Evolutionary conservation across 2,888 invertebrate species (phyloP).

Genomic region (Carcina quercana): DNA sequence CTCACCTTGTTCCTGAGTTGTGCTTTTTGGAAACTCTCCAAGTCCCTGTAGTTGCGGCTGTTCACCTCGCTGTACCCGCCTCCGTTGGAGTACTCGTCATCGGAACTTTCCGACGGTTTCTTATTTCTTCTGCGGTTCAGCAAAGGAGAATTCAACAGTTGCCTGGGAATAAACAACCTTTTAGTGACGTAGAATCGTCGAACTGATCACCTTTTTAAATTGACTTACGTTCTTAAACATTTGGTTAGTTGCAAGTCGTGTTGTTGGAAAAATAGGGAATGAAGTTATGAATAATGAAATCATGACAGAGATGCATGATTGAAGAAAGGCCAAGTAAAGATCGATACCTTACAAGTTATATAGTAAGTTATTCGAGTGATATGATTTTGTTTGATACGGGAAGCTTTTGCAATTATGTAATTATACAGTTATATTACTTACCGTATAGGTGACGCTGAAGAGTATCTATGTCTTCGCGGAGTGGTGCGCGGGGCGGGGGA

Average conservation of each 20-base stretch:
- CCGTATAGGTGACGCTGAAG: slow-evolving; percentile 87
- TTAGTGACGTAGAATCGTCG: background rate
- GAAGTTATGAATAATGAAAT: too few relatives aligned
- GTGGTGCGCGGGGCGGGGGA: slow-evolving; percentile 54
- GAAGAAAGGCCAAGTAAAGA: too few relatives aligned
- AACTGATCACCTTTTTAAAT: too few relatives aligned
- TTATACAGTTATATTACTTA: slow-evolving; percentile 24
- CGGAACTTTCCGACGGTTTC: slow-evolving; percentile 86
- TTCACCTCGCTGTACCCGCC: slow-evolving; percentile 70
- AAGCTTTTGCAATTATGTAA: too few relatives aligned
- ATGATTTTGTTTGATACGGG: too few relatives aligned
- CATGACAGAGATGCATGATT: too few relatives aligned
- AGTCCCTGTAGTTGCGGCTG: slow-evolving; percentile 85
- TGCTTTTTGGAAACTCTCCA: slow-evolving; percentile 94
- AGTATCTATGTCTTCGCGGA: slow-evolving; percentile 74
- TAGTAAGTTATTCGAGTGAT: too few relatives aligned
- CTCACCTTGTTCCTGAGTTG: slow-evolving; percentile 91
- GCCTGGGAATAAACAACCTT: slow-evolving; percentile 50
- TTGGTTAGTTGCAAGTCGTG: too few relatives aligned
- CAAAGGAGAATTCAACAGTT: slow-evolving; percentile 89
- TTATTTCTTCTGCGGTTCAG: slow-evolving; percentile 85
- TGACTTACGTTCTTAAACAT: too few relatives aligned
- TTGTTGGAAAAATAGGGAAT: too few relatives aligned
- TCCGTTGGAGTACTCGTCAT: slow-evolving; percentile 78
- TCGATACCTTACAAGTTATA: too few relatives aligned